Percentiles rank a stretch among this genome's conserved stretches.
phyloP scores from a whole-genome alignment of 2,888 invertebrate species.

The Antitype chi region DNA sequence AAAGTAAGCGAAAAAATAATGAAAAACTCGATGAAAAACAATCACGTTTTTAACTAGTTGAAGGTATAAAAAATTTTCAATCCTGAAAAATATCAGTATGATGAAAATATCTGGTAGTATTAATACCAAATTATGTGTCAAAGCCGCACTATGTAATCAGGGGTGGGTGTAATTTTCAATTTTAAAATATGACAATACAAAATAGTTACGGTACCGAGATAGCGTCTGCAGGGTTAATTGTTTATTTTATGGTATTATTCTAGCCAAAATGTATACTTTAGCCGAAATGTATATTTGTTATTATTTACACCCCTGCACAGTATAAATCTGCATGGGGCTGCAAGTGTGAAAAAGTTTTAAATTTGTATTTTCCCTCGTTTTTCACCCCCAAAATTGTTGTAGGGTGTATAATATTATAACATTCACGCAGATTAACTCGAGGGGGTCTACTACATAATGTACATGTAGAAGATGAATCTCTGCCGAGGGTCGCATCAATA shows the following conservation, averaged over 20 bases:
- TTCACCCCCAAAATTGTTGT: constrained; percentile 51
- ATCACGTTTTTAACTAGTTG: too few relatives aligned
- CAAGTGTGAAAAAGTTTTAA: constrained; percentile 53
- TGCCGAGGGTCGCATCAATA: constrained; percentile 57
- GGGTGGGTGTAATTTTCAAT: too few relatives aligned
- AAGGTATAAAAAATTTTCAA: too few relatives aligned
- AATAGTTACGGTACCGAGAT: too few relatives aligned
- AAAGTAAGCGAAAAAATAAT: too few relatives aligned
- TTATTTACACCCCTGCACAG: constrained; percentile 26
- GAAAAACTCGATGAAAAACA: too few relatives aligned
- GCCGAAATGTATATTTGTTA: constrained; percentile 23
- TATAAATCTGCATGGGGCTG: constrained; percentile 16
- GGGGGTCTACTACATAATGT: constrained; percentile 55
- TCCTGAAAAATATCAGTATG: too few relatives aligned
- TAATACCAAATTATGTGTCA: too few relatives aligned
- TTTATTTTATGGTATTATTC: constrained; percentile 26
- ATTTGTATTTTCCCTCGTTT: constrained; percentile 26
- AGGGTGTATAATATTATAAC: constrained; percentile 63
- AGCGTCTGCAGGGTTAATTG: background rate
- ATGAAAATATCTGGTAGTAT: too few relatives aligned
- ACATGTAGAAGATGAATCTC: constrained; percentile 59
- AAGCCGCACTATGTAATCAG: too few relatives aligned
- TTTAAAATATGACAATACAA: too few relatives aligned
- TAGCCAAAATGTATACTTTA: constrained; percentile 8
- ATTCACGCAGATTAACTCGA: constrained; percentile 61